Conservation (phyloP, 2,888 invertebrate genomes). For the Trachelus tabidus region DNA sequence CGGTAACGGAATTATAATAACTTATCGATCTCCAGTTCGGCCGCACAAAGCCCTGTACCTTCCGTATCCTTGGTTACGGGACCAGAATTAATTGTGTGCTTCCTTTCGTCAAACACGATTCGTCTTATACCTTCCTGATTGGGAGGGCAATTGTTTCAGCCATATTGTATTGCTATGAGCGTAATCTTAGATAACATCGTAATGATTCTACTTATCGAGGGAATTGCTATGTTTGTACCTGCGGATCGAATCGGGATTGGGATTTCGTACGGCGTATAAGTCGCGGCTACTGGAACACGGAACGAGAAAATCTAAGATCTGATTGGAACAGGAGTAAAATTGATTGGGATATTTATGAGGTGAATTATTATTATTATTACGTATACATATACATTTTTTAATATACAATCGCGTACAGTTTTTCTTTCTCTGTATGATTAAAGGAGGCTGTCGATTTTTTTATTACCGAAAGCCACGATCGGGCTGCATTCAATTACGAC, state of each 20-base stretch:
- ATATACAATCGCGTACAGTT: not conserved
- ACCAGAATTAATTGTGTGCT: conserved; percentile 33
- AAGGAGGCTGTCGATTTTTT: not conserved
- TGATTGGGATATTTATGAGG: not conserved
- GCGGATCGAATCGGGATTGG: not conserved
- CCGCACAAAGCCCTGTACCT: conserved; percentile 22
- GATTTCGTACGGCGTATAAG: not conserved
- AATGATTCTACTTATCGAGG: not conserved
- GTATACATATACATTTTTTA: not conserved
- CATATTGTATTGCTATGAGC: conserved; percentile 16
- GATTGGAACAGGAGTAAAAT: not conserved
- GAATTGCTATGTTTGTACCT: not conserved
- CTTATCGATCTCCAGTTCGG: conserved; percentile 27
- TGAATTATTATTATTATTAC: not conserved
- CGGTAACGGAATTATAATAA: conserved; percentile 40
- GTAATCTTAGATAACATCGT: not conserved
- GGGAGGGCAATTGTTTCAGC: conserved; percentile 40
- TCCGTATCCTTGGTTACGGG: conserved; percentile 11
- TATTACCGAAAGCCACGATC: conserved; percentile 10
- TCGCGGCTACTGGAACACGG: not conserved
- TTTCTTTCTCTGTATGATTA: not conserved
- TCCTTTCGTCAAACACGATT: conserved; percentile 19
- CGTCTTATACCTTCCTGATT: conserved; percentile 13
- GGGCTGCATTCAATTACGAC: conserved; percentile 57
- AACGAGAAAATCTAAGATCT: not conserved